Evolutionary conservation across 2,888 invertebrate genomes (phyloP), one percentile per base, ranked within the genome.

Genomic region (Tineola bisselliella): DNA sequence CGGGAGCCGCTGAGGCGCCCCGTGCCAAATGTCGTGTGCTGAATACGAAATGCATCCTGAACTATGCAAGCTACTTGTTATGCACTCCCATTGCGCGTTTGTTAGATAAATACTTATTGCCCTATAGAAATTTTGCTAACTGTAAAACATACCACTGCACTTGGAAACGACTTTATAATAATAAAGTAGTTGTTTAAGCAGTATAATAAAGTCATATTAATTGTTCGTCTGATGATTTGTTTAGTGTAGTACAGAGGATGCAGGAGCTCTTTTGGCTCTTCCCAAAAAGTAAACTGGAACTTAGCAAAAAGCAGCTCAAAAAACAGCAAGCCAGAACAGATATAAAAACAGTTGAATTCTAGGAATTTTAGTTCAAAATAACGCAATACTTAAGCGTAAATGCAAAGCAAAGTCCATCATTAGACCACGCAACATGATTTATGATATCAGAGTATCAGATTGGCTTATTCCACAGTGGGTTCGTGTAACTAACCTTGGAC

Each of bases 41-140:
- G 82, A 77, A 82, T 84, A 81, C 79, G 62, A 74, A 81, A 79
- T 77, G 71, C 68, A 70, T 63, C 66, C 64, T 70, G 48, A 54
- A 25, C 54, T 54, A 54, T 54, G 54, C 54, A 54, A 25, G 54
- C 19, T 18, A 54, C 54, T 25, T 25, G 25, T 19, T 54, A 54
- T 54, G 54, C 54, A 54, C 54, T 10, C 54, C 54, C 12, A 54
- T 8, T n/a, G 25, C 25, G 25, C 12, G 25, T 54, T 54, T 54
- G 25, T 25, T 18, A 54, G 19, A 54, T 54, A 54, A 54, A 54
- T 54, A 54, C 48, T 48, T 48, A 48, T 48, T 48, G 15, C 48
- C 10, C 48, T 15, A 17, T 48, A 5, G 13, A 48, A 8, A 48
- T 48, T 48, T 48, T 15, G 48, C 48, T 48, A 48, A 48, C 48